Evolutionary conservation across 2,113 vertebrate genomes (phyloP), one percentile per base, ranked within the genome.

Genomic region (Talpa occidentalis): DNA sequence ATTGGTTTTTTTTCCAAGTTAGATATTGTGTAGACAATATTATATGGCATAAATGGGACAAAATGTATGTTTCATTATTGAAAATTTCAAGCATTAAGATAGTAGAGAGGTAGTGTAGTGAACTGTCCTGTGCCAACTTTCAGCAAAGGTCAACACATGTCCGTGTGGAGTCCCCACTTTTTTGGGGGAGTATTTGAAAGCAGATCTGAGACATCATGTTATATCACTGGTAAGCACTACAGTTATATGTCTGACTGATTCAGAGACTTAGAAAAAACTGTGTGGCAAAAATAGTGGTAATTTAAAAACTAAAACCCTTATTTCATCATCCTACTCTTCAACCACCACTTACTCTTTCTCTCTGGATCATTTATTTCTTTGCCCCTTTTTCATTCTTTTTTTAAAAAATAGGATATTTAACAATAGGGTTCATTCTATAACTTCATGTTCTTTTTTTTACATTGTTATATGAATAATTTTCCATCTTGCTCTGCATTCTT

Each of bases 301-400:
- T 47, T 47, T 1, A 30, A 49, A 60, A 82, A 86, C 40, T n/a
- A 76, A 91, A 72, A 37, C 15, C 52, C 81, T 32, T 60, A 47
- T 49, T 83, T 67, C 35, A 69, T 85, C 35, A 69, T 85, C 42
- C 70, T 69, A 84, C 37, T 85, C 47, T 91, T 74, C 6, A 67
- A 44, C 30, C 21, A 88, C 15, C 73, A 40, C 6, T 42, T 81
- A 40, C 1, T 72, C 28, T 76, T 85, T 91, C 56, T 56, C 59
- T 16, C 24, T 67, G 37, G 24, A 67, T 94, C 28, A 64, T 82
- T 93, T 67, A 40, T 95, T 86, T 90, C 40, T 91, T 80, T 77
- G 47, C 56, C 72, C 35, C 19, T 77, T 59, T 59, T 79, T n/a
- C 26, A 54, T 72, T 40, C 15, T 70, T 96, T 70, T 96, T 95